phyloP scores from a whole-genome alignment of 1,140 invertebrate species.

The Acromyrmex heyeri region DNA sequence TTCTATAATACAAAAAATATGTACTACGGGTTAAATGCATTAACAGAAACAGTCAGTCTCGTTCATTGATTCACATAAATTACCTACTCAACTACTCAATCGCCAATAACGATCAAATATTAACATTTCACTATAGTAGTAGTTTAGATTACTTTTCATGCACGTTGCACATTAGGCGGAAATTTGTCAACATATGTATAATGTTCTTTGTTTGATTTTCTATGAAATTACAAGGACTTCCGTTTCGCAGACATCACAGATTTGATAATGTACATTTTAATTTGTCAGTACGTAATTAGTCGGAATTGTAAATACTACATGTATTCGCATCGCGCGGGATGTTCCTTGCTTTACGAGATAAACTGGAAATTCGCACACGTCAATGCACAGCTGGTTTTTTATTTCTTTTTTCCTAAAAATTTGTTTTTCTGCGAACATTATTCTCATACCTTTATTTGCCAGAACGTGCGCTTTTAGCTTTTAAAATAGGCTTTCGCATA shows the following conservation, averaged over 20 bases:
- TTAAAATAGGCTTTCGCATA: constrained; percentile 33
- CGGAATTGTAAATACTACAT: background rate
- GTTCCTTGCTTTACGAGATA: background rate
- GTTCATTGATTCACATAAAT: too few relatives aligned
- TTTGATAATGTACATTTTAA: too few relatives aligned
- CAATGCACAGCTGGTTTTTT: background rate
- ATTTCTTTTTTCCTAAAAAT: constrained; percentile 5
- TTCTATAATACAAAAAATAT: too few relatives aligned
- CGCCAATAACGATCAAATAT: background rate
- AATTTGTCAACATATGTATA: background rate
- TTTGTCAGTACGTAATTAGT: too few relatives aligned
- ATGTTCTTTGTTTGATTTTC: too few relatives aligned
- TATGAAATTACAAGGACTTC: too few relatives aligned
- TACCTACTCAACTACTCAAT: background rate
- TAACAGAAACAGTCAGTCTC: too few relatives aligned
- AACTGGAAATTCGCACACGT: background rate
- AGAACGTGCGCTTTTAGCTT: background rate
- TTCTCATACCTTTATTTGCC: constrained; percentile 17
- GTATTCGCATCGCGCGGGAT: background rate
- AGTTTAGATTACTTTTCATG: background rate
- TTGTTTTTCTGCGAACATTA: constrained; percentile 18
- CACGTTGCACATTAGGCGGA: background rate
- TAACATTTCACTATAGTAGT: constrained; percentile 3
- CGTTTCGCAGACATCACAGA: too few relatives aligned
- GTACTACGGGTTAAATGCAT: too few relatives aligned